Conservation (phyloP, 2,113 vertebrate genomes). For the Engraulis encrasicolus region DNA sequence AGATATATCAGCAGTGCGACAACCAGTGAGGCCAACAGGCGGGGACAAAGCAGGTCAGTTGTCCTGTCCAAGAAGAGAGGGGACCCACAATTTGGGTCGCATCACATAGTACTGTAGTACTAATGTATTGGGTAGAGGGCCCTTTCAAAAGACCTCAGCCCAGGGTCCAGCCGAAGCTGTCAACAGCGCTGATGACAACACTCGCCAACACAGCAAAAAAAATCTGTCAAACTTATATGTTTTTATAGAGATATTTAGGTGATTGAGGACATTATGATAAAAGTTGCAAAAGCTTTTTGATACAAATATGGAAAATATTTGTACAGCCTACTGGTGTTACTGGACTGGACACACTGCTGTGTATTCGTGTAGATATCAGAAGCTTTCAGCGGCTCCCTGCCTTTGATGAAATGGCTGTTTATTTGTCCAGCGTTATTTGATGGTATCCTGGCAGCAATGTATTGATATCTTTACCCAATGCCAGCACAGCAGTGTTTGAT, state of each 20-base stretch:
- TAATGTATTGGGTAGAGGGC: too few species aligned
- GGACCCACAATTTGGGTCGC: too few species aligned
- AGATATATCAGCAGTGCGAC: background rate
- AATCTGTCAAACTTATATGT: too few species aligned
- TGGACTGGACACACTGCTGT: background rate
- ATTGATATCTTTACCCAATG: background rate
- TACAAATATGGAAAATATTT: constrained; percentile 10
- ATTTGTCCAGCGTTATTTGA: background rate
- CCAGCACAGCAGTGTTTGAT: background rate
- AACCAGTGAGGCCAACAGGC: too few species aligned
- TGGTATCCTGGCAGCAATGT: background rate
- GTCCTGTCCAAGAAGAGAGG: too few species aligned
- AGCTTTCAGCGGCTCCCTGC: background rate
- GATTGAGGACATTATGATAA: background rate
- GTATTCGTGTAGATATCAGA: too few species aligned
- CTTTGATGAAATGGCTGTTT: constrained; percentile 18
- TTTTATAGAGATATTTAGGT: background rate
- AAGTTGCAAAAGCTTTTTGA: background rate
- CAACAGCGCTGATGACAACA: too few species aligned
- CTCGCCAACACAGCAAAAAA: too few species aligned
- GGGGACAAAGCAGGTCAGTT: too few species aligned
- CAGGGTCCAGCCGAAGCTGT: too few species aligned
- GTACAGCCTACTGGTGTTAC: background rate
- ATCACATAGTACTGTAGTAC: too few species aligned
- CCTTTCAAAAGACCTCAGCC: too few species aligned